These are phyloP conservation scores for Himalopsyche phryganea DNA, from an alignment of 1,140 invertebrate genomes.

Conservation along the genomic window DNA sequence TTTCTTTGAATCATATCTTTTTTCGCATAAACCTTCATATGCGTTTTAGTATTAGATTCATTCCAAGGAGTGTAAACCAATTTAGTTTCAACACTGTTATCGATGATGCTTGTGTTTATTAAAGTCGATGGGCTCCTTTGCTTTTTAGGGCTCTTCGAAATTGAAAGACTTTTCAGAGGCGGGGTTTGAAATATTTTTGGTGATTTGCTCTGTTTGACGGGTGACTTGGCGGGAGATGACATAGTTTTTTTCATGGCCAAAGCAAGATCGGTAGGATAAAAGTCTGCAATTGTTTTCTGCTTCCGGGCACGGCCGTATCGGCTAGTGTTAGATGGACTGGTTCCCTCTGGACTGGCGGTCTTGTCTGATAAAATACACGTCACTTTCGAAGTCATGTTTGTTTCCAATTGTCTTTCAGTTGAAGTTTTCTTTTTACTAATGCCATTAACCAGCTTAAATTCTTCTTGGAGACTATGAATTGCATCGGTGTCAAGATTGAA, in stretches of 20 bases:
- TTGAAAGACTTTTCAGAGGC: not conserved
- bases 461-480: no score
- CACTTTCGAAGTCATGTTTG: slow-evolving; percentile 14
- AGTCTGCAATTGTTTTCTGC: slow-evolving; percentile 40
- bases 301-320: slow-evolving; percentile 48
- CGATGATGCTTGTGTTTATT: not conserved
- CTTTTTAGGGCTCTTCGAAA: slow-evolving; percentile 5
- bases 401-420: slow-evolving; percentile 15
- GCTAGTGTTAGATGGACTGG: slow-evolving; percentile 39
- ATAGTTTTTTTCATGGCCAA: slow-evolving; percentile 7
- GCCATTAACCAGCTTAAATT: no score
- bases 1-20: slow-evolving; percentile 48
- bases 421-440: slow-evolving; percentile 6
- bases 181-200: slow-evolving; percentile 32
- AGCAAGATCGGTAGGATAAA: slow-evolving; percentile 22
- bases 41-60: slow-evolving; percentile 33
- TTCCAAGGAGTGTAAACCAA: slow-evolving; percentile 19
- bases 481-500: no score
- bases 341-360: not conserved
- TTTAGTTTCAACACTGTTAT: slow-evolving; percentile 4
- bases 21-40: slow-evolving; percentile 45
- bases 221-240: slow-evolving; percentile 9
- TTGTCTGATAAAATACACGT: not conserved
- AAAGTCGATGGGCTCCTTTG: slow-evolving; percentile 1
- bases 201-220: slow-evolving; percentile 12